Evolutionary conservation across 1,140 invertebrate species (phyloP).

Genomic region (Drosophila takahashii): DNA sequence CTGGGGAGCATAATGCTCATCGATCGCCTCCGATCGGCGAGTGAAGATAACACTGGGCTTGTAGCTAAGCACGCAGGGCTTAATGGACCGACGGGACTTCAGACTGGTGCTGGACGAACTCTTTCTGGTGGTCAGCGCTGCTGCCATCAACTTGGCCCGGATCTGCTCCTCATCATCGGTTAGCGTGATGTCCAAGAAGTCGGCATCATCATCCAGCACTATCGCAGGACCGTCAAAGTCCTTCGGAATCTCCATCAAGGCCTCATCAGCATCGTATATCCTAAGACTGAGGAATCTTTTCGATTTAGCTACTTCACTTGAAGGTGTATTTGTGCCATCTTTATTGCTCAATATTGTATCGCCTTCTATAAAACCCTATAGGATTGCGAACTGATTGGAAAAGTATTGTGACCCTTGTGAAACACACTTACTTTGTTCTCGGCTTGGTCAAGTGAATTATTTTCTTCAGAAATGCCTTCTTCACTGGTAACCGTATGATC

Average conservation of each 20-base stretch:
- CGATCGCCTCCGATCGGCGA: conserved; percentile 37
- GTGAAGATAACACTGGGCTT: conserved; percentile 49
- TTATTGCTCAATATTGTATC: background rate
- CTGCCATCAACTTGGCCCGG: conserved; percentile 37
- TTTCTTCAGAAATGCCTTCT: background rate
- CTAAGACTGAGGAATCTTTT: conserved; percentile 14
- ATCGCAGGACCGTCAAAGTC: conserved; percentile 17
- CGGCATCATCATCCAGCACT: conserved; percentile 37
- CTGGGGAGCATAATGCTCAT: background rate
- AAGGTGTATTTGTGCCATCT: background rate
- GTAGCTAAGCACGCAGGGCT: conserved; percentile 25
- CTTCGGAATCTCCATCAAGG: conserved; percentile 21
- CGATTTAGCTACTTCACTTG: too few species aligned
- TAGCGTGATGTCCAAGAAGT: conserved; percentile 34
- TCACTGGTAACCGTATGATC: background rate
- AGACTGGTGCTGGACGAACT: conserved; percentile 5
- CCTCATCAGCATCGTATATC: conserved; percentile 38
- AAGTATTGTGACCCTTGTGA: background rate
- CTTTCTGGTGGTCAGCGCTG: conserved; percentile 22
- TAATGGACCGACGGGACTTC: conserved; percentile 6
- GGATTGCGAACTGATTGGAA: too few species aligned
- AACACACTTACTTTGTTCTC: background rate
- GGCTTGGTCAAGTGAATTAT: background rate
- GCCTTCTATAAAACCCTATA: background rate
- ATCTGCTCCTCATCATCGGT: conserved; percentile 47